Conservation (phyloP, 2,113 vertebrate genomes). For the Neolamprologus caudopunctatus region DNA sequence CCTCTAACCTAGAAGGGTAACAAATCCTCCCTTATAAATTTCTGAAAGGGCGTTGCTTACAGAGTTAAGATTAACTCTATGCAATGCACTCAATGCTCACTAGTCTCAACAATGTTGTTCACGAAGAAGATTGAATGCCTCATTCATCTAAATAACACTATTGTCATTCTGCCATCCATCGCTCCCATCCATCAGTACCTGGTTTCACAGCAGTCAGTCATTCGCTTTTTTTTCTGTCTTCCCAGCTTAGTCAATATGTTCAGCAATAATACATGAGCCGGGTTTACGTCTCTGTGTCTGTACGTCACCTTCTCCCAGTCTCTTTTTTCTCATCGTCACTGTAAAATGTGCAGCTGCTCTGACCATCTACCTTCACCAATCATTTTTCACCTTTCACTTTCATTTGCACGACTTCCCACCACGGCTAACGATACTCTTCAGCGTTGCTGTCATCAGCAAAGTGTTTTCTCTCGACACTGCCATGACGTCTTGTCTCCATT, state of each 20-base stretch:
- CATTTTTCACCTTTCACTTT: background rate
- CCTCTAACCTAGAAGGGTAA: conserved; percentile 29
- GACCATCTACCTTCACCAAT: background rate
- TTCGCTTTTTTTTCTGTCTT: background rate
- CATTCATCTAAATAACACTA: conserved; percentile 33
- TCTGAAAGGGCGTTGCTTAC: conserved; percentile 3
- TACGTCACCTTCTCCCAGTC: background rate
- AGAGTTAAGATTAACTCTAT: background rate
- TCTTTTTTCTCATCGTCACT: background rate
- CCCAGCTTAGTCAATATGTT: conserved; percentile 43
- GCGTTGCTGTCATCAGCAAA: conserved; percentile 17
- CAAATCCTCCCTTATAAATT: conserved; percentile 1
- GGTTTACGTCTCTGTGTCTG: background rate
- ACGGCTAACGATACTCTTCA: conserved; percentile 10
- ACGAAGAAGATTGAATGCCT: background rate
- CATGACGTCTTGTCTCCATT: conserved; percentile 11
- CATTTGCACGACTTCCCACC: background rate
- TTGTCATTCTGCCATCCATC: conserved; percentile 15
- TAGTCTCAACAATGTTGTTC: background rate
- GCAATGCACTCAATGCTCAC: background rate
- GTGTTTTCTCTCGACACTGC: conserved; percentile 12
- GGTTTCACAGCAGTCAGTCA: conserved; percentile 12
- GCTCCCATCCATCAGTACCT: background rate
- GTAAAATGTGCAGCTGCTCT: background rate
- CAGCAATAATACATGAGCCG: conserved; percentile 53